phyloP scores from a whole-genome alignment of 23 tunicate species.

The Styela clava region DNA sequence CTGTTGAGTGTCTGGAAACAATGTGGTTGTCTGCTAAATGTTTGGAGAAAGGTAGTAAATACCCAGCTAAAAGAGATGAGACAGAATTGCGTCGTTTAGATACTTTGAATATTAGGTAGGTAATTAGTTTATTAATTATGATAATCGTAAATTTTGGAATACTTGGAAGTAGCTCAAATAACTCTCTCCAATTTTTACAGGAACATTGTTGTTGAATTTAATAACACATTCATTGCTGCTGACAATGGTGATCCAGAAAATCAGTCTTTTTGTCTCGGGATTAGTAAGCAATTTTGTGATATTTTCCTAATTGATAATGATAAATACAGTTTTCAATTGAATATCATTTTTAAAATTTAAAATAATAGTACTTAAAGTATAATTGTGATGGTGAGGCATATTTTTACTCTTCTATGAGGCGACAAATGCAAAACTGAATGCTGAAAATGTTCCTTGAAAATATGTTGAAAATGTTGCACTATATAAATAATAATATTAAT shows the following conservation, averaged over 20 bases:
- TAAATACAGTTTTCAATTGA: no score
- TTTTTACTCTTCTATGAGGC: no score
- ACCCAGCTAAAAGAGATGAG: background rate
- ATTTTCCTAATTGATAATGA: no score
- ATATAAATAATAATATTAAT: background rate
- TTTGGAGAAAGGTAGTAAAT: conserved; percentile 3
- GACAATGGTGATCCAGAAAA: background rate
- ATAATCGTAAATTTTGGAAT: no score
- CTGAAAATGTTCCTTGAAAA: no score
- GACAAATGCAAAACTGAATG: no score
- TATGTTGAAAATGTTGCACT: no score
- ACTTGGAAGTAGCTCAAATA: no score
- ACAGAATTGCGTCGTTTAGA: background rate
- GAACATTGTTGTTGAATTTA: background rate
- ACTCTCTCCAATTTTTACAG: background rate
- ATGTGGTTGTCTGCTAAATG: conserved; percentile 26
- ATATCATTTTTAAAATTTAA: no score
- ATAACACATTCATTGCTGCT: background rate
- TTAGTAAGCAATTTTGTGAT: conserved; percentile 24
- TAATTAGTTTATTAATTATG: background rate
- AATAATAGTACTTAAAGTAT: no score
- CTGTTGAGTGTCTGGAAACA: conserved; percentile 20
- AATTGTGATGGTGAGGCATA: no score
- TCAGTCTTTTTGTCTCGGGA: conserved; percentile 4
- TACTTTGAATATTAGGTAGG: background rate